Percentiles rank a stretch among this genome's conserved stretches.
These are phyloP conservation scores for Ctenochaetus hawaiiensis DNA, from an alignment of 2,797 vertebrate species.

Conservation along the genomic window DNA sequence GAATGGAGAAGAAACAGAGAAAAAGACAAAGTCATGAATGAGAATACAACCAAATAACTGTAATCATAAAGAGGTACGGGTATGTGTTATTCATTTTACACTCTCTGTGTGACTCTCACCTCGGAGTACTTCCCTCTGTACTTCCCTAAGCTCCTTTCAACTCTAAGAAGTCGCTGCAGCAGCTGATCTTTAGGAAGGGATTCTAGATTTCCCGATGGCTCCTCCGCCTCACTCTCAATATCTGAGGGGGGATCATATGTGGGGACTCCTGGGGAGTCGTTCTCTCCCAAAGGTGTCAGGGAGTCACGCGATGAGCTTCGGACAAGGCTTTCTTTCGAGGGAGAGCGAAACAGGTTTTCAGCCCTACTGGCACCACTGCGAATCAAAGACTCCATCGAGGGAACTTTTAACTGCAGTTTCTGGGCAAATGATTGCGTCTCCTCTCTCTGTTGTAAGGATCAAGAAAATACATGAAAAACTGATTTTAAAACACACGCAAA, in stretches of 20 bases:
- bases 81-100: not conserved
- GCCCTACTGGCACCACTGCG: slow-evolving; percentile 89
- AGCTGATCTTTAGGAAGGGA: slow-evolving; percentile 91
- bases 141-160: slow-evolving; percentile 91
- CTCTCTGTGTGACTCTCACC: slow-evolving; percentile 80
- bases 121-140: slow-evolving; percentile 95
- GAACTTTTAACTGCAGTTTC: slow-evolving; percentile 93
- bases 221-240: slow-evolving; percentile 94
- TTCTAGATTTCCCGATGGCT: slow-evolving; percentile 84
- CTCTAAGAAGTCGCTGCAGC: slow-evolving; percentile 87
- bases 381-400: slow-evolving; percentile 95
- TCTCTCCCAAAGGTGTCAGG: slow-evolving; percentile 88
- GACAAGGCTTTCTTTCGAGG: slow-evolving; percentile 92
- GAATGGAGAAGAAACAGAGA: not conserved
- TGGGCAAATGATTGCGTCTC: slow-evolving; percentile 91
- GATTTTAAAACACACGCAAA: not conserved
- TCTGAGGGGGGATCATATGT: slow-evolving; percentile 92
- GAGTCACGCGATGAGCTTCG: slow-evolving; percentile 93
- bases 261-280: slow-evolving; percentile 62
- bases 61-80: too few species aligned
- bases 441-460: slow-evolving; percentile 81
- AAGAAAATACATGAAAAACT: not conserved
- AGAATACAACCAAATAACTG: not conserved
- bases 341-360: slow-evolving; percentile 89
- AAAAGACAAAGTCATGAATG: not conserved